Evolutionary conservation across 2,113 vertebrate species (phyloP).

Genomic region (Corythoichthys intestinalis): DNA sequence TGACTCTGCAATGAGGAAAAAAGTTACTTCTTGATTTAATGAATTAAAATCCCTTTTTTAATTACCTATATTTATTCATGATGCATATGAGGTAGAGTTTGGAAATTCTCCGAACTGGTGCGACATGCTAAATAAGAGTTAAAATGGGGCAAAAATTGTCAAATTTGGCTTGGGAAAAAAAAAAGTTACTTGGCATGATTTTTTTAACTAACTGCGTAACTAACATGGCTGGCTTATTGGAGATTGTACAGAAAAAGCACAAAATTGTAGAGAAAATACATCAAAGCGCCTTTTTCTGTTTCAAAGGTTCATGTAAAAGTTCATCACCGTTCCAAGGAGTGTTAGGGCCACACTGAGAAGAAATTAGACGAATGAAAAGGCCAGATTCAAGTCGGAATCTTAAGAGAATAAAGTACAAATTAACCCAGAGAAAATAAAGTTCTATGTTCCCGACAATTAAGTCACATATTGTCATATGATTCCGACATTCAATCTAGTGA

Average conservation of each 20-base stretch:
- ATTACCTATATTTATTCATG: background rate
- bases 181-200: conserved; percentile 34
- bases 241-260: conserved; percentile 53
- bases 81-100: background rate
- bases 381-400: background rate
- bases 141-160: background rate
- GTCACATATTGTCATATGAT: background rate
- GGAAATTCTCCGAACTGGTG: background rate
- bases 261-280: conserved; percentile 17
- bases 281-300: conserved; percentile 30
- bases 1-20: background rate
- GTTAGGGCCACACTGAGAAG: background rate
- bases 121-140: background rate
- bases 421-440: background rate
- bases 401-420: background rate
- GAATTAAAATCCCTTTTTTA: background rate
- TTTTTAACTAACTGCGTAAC: conserved; percentile 31
- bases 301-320: conserved; percentile 17
- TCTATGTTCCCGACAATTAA: background rate
- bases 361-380: background rate
- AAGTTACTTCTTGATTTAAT: background rate
- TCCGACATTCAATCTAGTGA: background rate
- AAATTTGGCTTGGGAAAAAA: conserved; percentile 61
- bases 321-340: background rate
- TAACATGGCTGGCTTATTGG: conserved; percentile 34